phyloP scores from a whole-genome alignment of 2,797 vertebrate genomes.

The Benthosema pterotum region DNA sequence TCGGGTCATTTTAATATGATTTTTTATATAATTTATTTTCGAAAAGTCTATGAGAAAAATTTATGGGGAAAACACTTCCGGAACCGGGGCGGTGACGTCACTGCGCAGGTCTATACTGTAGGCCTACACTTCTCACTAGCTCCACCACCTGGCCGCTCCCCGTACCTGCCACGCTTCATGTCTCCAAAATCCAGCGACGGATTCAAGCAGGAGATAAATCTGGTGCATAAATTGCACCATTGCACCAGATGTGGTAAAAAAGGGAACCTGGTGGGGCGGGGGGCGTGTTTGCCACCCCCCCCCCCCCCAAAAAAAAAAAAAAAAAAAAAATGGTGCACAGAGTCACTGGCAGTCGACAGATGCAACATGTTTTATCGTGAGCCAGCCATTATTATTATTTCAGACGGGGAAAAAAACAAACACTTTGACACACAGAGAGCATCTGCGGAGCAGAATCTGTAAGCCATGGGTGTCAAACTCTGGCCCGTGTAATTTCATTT shows the following conservation, averaged over 20 bases:
- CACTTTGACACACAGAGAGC: conserved; percentile 78
- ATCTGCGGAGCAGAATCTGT: conserved; percentile 74
- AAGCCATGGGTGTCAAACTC: too few species aligned
- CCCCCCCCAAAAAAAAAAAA: too few species aligned
- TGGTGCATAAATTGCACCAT: too few species aligned
- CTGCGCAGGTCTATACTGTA: too few species aligned
- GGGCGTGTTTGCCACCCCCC: conserved; percentile 26
- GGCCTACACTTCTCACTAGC: conserved; percentile 54
- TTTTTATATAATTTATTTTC: too few species aligned
- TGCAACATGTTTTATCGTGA: conserved; percentile 75
- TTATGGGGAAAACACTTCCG: too few species aligned
- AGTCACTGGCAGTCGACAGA: conserved; percentile 70
- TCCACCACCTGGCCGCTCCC: conserved; percentile 57
- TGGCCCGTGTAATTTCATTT: too few species aligned
- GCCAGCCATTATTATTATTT: conserved; percentile 75
- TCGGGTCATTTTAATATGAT: too few species aligned
- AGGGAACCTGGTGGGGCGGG: conserved; percentile 32
- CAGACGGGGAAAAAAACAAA: conserved; percentile 80
- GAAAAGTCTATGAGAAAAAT: too few species aligned
- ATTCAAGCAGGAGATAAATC: conserved; percentile 54
- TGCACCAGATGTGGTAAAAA: conserved; percentile 73
- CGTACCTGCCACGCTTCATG: conserved; percentile 68
- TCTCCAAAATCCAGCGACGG: conserved; percentile 60
- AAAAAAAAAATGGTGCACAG: conserved; percentile 75
- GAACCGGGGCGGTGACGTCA: too few species aligned